Evolutionary conservation across 2,888 invertebrate species (phyloP), one percentile per base, ranked within the genome.

Genomic region (Catocala sponsa): DNA sequence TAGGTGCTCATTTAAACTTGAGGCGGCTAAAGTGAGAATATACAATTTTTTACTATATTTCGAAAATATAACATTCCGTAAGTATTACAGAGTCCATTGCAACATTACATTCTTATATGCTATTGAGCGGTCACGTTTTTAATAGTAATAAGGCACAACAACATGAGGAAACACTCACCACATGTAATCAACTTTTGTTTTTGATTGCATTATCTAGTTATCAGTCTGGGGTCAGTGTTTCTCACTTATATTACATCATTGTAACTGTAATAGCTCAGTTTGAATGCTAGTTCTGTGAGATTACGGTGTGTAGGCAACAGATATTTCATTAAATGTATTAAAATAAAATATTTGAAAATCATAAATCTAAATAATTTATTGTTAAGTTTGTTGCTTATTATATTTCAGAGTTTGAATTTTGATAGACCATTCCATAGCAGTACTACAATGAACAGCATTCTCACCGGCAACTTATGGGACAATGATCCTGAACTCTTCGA

Each of bases 401-500:
- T 59, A 57, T 86, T 85, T 62, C 83, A 91, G 88, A 82, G 58
- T 63, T 65, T 68, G 47, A 66, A 70, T 70, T 63, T 70, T 65
- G 60, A 60, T 43, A 85, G 84, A 78, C 65, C 74, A 65, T 70
- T 90, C 47, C 81, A 84, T 73, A 83, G 63, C 59, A 82, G 87
- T 53, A 51, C 83, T 73, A 88, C 70, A 59, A 95, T 94, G 94
- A 91, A 83, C 65, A 87, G 95, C 76, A 73, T 96, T 48, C 80
- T 97, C 67, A 95, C 95, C 80, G 88, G 95, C n/a, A 96, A 96
- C 78, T 79, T 97, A 50, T 96, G 96, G 95, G 97, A 97, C 44
- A 96, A 96, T 12, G 99, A 99, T 91, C 97, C 98, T 0, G 98
- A 99, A 88, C 95, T 99, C 13, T 97, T 96, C 85, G 95, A 95